Percentiles rank a stretch among this genome's conserved stretches.
Evolutionary conservation across 2,113 vertebrate species (phyloP).

Genomic region (Vanacampus margaritifer): DNA sequence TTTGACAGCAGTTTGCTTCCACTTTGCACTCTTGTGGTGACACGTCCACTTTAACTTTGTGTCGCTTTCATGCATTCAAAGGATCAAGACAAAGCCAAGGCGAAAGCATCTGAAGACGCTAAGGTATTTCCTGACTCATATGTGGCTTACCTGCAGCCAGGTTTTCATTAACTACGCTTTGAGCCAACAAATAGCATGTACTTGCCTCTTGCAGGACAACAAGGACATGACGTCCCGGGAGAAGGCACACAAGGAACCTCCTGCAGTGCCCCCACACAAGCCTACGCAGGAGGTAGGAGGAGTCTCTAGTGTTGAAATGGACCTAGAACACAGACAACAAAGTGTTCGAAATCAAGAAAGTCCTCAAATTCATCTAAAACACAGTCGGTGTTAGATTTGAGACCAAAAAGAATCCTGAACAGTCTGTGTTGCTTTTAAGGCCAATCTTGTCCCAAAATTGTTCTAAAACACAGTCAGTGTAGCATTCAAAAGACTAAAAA

Average conservation of each 20-base stretch:
- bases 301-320: background rate
- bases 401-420: background rate
- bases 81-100: slow-evolving; percentile 36
- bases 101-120: slow-evolving; percentile 16
- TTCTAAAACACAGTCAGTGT: no score
- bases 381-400: background rate
- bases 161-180: background rate
- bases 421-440: no score
- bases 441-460: no score
- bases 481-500: no score
- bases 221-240: slow-evolving; percentile 23
- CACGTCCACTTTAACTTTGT: background rate
- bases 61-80: slow-evolving; percentile 17
- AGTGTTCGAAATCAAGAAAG: background rate
- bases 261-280: slow-evolving; percentile 18
- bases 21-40: background rate
- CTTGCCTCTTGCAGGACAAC: background rate
- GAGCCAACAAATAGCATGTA: background rate
- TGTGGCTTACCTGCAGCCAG: background rate
- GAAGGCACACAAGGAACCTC: slow-evolving; percentile 24
- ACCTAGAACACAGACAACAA: background rate
- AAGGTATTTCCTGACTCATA: slow-evolving; percentile 28
- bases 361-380: background rate
- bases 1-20: slow-evolving; percentile 4
- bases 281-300: slow-evolving; percentile 30